Base-by-base conservation (phyloP, 2,113 vertebrate genomes). In the Theristicus caerulescens region DNA sequence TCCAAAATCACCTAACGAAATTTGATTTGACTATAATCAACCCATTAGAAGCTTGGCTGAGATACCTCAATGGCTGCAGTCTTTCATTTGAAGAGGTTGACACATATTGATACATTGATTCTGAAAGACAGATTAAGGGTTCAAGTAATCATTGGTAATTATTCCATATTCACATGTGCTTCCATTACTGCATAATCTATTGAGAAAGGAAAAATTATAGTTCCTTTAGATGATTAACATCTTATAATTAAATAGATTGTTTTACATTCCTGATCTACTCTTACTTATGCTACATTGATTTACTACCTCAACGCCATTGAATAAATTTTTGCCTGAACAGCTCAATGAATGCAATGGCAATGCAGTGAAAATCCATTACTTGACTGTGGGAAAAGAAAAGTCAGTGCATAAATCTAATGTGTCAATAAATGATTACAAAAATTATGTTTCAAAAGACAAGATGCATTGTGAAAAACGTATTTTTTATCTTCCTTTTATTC, bases 311-410 rank as follows among this genome's bases (percentile, higher is more conserved):
- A 52, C 72, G 27, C 58, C 54, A 95, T 9, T 86, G 46, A 95
- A 96, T 92, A 96, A 91, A 55, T 95, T 96, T 97, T 94, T 97
- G 61, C 73, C 88, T 93, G 64, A 94, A 81, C 66, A 92, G 38
- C 40, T 96, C 58, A 84, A 52, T 61, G 95, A 96, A 96, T 82
- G 81, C 59, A 92, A 94, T 44, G 13, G 13, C 13, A 86, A 78
- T 55, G 65, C n/a, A 66, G 22, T 77, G 32, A 93, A 96, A 97
- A 93, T 14, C 26, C 32, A 94, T 90, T 92, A 94, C 65, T 93
- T 93, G 52, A 91, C 73, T 94, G 76, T 89, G 36, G 59, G 61
- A 95, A 93, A 79, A 54, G 80, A 88, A 93, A 47, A 96, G 32
- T 79, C 52, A 57, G 44, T 91, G 76, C 31, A 93, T 92, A 94